Evolutionary conservation across 2,888 invertebrate species (phyloP), one percentile per base, ranked within the genome.

Genomic region (Drosophila limbata): DNA sequence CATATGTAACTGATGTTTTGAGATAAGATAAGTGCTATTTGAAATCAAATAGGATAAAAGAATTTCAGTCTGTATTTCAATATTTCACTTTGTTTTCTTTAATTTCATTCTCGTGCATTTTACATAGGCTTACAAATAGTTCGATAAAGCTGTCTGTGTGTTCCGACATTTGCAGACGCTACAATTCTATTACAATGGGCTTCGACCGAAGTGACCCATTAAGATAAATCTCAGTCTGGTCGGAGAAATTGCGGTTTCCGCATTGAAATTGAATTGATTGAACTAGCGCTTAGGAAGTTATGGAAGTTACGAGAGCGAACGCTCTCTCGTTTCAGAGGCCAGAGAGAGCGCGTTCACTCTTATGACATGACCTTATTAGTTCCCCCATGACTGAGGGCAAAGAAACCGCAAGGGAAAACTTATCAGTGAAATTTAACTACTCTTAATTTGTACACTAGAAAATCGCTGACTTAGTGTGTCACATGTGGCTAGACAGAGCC

Each of bases 121-220:
- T 1, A 8, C 25, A 28, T 28, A 28, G 0, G 25, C 11, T 50
- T 45, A 51, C 39, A 40, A 53, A 37, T 25, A 9, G 40, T 19
- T 40, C 28, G 67, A 73, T 73, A 52, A 57, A 31, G 45, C 5
- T 52, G 9, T 15, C 19, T 37, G 15, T 39, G 35, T 15, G 40
- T 37, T 39, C 40, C 51, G 53, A 53, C 28, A 44, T 51, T 61
- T 68, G 42, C 48, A 44, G 52, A 45, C 66, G 11, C 25, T 6
- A 25, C 25, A 35, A n/a, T 10, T 19, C 6, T 4, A n/a, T 57
- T 48, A 15, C 31, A 35, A 13, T 15, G 60, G 53, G 51, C 51
- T 35, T 15, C 57, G 19, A 45, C 45, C 64, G n/a, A 35, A 42
- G n/a, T 52, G 69, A 83, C 84, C 83, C 44, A 83, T 11, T 85